A percentile compares a stretch with the other conserved stretches of the same genome.
Conservation (phyloP, 2,113 vertebrate species). For the Andinoacara biseriatus region DNA sequence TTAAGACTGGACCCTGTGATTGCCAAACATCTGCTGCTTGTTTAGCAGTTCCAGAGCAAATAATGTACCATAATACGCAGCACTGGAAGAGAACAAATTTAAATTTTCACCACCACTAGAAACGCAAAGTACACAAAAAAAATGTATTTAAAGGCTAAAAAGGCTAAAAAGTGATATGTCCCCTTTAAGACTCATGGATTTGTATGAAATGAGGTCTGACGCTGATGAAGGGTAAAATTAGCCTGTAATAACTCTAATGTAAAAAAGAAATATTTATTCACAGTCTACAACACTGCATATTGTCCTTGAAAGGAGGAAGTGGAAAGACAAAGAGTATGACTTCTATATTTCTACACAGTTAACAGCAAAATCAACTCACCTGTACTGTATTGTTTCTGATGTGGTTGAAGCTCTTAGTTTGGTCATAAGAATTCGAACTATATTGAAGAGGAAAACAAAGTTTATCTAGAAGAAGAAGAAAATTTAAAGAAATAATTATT, state of each 20-base stretch:
- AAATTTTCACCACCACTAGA: no score
- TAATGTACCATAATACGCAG: no score
- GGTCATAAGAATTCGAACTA: constrained; percentile 97
- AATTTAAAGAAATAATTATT: constrained; percentile 2
- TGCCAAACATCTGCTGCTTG: background rate
- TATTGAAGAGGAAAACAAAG: constrained; percentile 99
- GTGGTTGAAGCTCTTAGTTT: constrained; percentile 96
- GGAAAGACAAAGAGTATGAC: background rate
- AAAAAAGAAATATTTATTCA: background rate
- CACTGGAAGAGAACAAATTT: no score
- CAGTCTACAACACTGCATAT: background rate
- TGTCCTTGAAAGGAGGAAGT: background rate
- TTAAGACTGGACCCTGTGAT: background rate
- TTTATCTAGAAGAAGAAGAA: constrained; percentile 86
- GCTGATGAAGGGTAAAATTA: background rate
- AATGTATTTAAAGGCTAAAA: no score
- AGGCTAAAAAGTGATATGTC: no score
- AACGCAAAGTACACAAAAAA: no score
- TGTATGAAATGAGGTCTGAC: background rate
- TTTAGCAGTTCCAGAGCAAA: no score
- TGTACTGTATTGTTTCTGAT: constrained; percentile 97
- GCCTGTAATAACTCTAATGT: background rate
- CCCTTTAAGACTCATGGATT: background rate
- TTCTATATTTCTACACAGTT: background rate
- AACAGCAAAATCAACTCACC: constrained; percentile 74